Evolutionary conservation across 2,888 invertebrate genomes (phyloP).

Genomic region (Lasioglossum lativentre): DNA sequence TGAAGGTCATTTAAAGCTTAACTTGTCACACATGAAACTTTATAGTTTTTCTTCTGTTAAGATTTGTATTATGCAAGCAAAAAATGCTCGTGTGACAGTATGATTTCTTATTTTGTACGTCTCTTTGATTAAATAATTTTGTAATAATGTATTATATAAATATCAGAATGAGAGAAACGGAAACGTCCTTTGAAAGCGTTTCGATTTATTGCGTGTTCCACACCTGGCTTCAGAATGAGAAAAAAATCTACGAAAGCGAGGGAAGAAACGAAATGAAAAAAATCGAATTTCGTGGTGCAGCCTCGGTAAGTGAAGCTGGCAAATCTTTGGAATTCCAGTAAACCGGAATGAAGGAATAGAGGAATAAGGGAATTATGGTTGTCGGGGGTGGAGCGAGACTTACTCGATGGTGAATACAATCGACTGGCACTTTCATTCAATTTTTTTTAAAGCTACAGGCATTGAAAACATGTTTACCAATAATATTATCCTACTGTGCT

Average conservation of each 20-base stretch:
- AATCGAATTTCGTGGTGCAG: slow-evolving; percentile 56
- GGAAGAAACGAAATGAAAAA: slow-evolving; percentile 34
- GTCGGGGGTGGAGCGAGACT: slow-evolving; percentile 43
- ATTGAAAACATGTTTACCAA: background rate
- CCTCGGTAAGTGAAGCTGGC: slow-evolving; percentile 68
- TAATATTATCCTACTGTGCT: background rate
- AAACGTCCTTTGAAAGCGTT: slow-evolving; percentile 45
- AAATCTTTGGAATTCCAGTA: slow-evolving; percentile 72
- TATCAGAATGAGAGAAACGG: background rate
- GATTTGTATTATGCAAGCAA: background rate
- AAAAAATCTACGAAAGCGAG: slow-evolving; percentile 34
- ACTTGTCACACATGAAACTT: too few species aligned
- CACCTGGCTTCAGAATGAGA: slow-evolving; percentile 34
- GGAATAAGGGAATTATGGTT: slow-evolving; percentile 67
- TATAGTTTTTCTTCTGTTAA: background rate
- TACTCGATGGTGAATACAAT: slow-evolving; percentile 34
- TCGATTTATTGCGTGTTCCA: slow-evolving; percentile 50
- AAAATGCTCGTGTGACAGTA: background rate
- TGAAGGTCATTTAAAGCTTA: too few species aligned
- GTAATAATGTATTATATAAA: slow-evolving; percentile 32
- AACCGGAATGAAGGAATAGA: slow-evolving; percentile 59
- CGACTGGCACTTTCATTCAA: background rate
- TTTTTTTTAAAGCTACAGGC: background rate
- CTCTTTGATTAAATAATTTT: background rate
- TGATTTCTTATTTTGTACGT: background rate